A percentile compares a stretch with the other conserved stretches of the same genome.
phyloP scores from a whole-genome alignment of 2,113 vertebrate genomes.

The Sinocyclocheilus anophthalmus region DNA sequence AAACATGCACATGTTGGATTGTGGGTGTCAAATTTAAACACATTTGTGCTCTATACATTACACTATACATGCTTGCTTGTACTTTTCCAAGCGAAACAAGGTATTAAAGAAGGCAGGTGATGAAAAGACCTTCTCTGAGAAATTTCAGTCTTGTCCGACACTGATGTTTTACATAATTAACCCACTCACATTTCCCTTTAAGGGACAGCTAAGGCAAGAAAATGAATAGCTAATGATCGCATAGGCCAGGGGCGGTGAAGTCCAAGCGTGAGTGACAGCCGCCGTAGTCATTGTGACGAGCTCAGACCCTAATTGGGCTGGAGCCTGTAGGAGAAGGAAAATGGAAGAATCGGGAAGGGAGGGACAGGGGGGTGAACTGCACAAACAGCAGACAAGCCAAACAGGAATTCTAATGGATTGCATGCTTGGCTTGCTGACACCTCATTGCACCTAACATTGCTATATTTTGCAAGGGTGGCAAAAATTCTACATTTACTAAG shows the following conservation, averaged over 20 bases:
- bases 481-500: conserved; percentile 63
- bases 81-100: conserved; percentile 51
- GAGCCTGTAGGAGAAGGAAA: conserved; percentile 50
- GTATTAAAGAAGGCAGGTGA: background rate
- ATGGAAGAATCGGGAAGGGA: conserved; percentile 22
- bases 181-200: conserved; percentile 60
- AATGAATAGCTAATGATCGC: conserved; percentile 71
- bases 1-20: background rate
- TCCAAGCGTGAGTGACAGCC: conserved; percentile 58
- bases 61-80: conserved; percentile 44
- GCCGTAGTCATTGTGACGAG: conserved; percentile 55
- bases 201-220: conserved; percentile 67
- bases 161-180: conserved; percentile 65
- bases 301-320: conserved; percentile 62
- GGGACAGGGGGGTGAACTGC: conserved; percentile 42
- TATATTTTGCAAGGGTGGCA: conserved; percentile 72
- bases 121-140: conserved; percentile 20
- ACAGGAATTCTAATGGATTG: conserved; percentile 62
- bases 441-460: conserved; percentile 55
- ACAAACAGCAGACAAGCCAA: conserved; percentile 62
- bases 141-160: conserved; percentile 40
- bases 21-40: too few species aligned
- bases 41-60: background rate
- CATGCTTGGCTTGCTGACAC: conserved; percentile 66
- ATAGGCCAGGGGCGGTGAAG: conserved; percentile 66